phyloP scores from a whole-genome alignment of 2,113 vertebrate species.

The Solea senegalensis region DNA sequence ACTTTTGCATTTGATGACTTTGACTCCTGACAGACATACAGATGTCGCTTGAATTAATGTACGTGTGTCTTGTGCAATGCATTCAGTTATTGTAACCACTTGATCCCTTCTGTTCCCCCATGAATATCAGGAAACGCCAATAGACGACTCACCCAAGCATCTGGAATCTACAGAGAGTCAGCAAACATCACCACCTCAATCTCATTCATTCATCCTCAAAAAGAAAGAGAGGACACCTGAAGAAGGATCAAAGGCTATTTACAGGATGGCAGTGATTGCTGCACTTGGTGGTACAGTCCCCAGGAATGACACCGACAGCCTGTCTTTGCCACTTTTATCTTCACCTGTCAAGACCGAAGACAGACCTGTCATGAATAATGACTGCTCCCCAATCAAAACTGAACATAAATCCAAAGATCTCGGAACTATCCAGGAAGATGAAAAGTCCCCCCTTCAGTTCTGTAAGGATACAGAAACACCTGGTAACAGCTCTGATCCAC shows the following conservation, averaged over 20 bases:
- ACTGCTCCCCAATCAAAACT: not conserved
- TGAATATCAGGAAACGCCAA: slow-evolving; percentile 18
- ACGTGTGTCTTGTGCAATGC: not conserved
- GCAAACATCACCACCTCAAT: not conserved
- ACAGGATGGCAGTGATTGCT: slow-evolving; percentile 76
- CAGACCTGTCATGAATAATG: not conserved
- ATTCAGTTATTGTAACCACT: not conserved
- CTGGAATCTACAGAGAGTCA: slow-evolving; percentile 13
- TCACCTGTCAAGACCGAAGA: slow-evolving; percentile 34
- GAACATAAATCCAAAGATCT: slow-evolving; percentile 1
- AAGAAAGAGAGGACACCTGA: slow-evolving; percentile 67
- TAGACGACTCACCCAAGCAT: slow-evolving; percentile 7
- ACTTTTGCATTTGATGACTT: too few species aligned
- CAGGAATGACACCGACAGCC: not conserved
- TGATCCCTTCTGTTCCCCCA: not conserved
- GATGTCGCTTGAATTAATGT: not conserved
- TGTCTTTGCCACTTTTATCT: slow-evolving; percentile 13
- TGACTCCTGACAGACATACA: too few species aligned
- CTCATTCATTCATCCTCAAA: slow-evolving; percentile 53
- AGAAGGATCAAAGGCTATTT: slow-evolving; percentile 75
- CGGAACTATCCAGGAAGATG: not conserved
- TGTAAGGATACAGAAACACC: slow-evolving; percentile 35
- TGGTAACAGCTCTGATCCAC: not conserved
- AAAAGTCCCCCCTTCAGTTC: not conserved
- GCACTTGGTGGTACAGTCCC: slow-evolving; percentile 54